Evolutionary conservation across 2,888 invertebrate genomes (phyloP), one percentile per base, ranked within the genome.

Genomic region (Fragum whitleyi): DNA sequence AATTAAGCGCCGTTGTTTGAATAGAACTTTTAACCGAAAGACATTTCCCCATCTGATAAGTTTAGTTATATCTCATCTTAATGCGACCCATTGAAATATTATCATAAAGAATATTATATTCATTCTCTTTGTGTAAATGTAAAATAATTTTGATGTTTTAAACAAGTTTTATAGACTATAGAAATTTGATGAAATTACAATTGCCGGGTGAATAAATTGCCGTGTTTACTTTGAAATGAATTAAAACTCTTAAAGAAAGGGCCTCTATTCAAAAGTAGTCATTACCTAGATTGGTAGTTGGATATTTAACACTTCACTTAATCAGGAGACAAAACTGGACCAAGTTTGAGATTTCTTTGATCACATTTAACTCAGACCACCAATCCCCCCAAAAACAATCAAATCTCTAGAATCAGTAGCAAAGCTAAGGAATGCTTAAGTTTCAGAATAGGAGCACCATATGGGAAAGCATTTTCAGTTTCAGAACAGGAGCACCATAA

Each of bases 1-100:
- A 85, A 85, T 85, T 85, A 82, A 85, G 79, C 75, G 69, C 85
- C 70, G 75, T 77, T 79, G 79, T 77, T 82, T 85, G 81, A 85
- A 85, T 75, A 85, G 85, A 69, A 68, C 55, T 81, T 85, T 79
- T 79, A 42, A 32, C 74, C 21, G 73, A 72, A 75, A 70, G 39
- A 57, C 42, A 29, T 75, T 78, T 70, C 61, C 42, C 19, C 65
- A 79, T 79, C 79, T 47, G 83, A 79, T 79, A 83, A 83, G 71
- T 51, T 61, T 55, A 5, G 74, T 51, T 32, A 77, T 76, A 77
- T 74, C 62, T 51, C 32, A 9, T 65, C 59, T 42, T 26, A 71
- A 83, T 77, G 76, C 77, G 74, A 61, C 55, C 79, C 51, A 79
- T 83, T 70, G 76, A 79, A 74, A 26, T 53, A 53, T 61, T 62